phyloP scores from a whole-genome alignment of 2,797 vertebrate species.

The Geotria australis region DNA sequence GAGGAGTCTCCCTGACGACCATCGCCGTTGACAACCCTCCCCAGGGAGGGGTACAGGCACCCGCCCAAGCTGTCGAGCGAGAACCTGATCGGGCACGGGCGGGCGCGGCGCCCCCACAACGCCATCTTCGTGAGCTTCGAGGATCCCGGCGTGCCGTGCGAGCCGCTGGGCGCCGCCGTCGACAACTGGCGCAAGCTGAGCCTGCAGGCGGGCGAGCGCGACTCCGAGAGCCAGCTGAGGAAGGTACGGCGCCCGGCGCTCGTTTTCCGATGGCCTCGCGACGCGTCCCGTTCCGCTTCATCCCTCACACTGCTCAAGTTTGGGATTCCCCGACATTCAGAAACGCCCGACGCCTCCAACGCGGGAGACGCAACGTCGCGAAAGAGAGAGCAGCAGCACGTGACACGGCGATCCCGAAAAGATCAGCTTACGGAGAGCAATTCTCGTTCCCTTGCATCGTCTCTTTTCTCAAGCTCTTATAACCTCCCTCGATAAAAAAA shows the following conservation, averaged over 20 bases:
- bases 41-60: slow-evolving; percentile 16
- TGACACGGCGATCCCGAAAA: no score
- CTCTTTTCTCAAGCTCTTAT: no score
- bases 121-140: slow-evolving; percentile 49
- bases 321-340: no score
- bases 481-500: no score
- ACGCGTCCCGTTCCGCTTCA: background rate
- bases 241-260: slow-evolving; percentile 10
- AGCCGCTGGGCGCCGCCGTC: slow-evolving; percentile 24
- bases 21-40: background rate
- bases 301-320: no score
- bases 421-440: no score
- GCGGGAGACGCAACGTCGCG: no score
- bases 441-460: no score
- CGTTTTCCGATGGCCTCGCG: no score
- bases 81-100: slow-evolving; percentile 35
- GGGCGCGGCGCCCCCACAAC: slow-evolving; percentile 37
- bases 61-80: slow-evolving; percentile 11
- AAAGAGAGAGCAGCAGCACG: no score
- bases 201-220: slow-evolving; percentile 16
- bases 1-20: no score
- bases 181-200: slow-evolving; percentile 26
- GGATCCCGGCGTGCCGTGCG: slow-evolving; percentile 16
- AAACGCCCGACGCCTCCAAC: no score
- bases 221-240: slow-evolving; percentile 19